These are phyloP conservation scores for Dendrophyllia cribrosa DNA, from an alignment of 64 coral and sea anemone species.

Conservation along the genomic window DNA sequence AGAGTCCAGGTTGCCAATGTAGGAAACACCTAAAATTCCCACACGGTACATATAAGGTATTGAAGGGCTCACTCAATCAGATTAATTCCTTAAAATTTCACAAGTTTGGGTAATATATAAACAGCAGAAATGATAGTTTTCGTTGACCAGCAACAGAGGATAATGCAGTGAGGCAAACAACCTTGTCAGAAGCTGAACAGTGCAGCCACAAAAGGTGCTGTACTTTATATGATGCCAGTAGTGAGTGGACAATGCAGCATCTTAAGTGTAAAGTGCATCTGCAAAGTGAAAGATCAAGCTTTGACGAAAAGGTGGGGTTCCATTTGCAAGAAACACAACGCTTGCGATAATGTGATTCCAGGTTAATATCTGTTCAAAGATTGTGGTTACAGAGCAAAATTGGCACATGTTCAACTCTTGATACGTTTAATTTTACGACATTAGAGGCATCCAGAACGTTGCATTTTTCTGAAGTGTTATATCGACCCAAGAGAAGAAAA, in stretches of 20 bases:
- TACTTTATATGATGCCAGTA: not conserved
- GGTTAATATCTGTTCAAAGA: not conserved
- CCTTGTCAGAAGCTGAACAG: conserved; percentile 20
- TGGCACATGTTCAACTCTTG: not conserved
- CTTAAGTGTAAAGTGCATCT: not conserved
- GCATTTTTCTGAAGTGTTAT: conserved; percentile 42
- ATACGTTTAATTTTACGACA: too few relatives aligned
- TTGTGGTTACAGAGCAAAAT: too few relatives aligned
- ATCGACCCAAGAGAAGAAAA: not conserved
- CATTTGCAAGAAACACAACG: not conserved
- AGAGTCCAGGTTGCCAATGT: too few relatives aligned
- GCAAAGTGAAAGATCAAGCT: not conserved
- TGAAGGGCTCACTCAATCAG: too few relatives aligned
- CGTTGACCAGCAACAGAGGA: not conserved
- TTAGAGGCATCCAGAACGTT: not conserved
- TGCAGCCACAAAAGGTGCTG: not conserved
- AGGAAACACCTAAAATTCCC: too few relatives aligned
- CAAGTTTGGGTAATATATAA: too few relatives aligned
- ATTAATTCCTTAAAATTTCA: too few relatives aligned
- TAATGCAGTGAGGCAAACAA: not conserved
- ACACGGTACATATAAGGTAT: too few relatives aligned
- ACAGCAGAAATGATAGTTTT: not conserved
- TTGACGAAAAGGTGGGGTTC: not conserved
- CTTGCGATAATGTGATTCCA: conserved; percentile 32
- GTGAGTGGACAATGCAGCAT: conserved; percentile 7